Conservation (phyloP, 2,113 vertebrate genomes). For the Capreolus pygargus region DNA sequence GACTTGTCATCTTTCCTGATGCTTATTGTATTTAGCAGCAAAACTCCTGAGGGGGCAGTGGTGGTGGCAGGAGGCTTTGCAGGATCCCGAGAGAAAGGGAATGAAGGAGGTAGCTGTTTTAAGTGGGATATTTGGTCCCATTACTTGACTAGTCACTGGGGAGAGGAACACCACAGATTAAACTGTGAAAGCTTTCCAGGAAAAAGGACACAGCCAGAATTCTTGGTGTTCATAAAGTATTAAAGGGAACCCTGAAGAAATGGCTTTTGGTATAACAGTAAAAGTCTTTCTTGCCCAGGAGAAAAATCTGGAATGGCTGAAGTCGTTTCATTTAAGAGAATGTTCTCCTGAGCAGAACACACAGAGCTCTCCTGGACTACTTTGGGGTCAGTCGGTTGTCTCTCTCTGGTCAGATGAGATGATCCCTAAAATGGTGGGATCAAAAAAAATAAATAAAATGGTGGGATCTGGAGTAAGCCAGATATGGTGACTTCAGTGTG, state of each 20-base stretch:
- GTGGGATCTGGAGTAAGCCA: neutral
- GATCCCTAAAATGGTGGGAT: neutral
- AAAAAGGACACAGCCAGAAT: neutral
- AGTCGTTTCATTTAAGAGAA: neutral
- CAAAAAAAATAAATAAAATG: neutral
- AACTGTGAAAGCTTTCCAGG: neutral
- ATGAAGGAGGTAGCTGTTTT: neutral
- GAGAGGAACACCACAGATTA: neutral
- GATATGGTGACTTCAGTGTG: neutral
- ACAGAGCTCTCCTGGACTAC: neutral
- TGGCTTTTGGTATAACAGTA: neutral
- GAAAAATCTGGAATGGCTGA: neutral
- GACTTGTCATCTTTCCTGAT: neutral
- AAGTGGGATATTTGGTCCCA: neutral
- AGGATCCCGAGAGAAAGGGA: neutral
- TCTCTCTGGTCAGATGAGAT: neutral
- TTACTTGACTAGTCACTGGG: neutral
- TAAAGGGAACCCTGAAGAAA: neutral
- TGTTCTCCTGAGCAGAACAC: neutral
- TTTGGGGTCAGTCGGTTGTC: neutral
- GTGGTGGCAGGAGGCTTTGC: neutral
- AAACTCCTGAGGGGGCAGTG: neutral
- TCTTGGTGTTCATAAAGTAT: neutral
- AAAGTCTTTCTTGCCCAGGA: neutral
- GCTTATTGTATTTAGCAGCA: neutral